A percentile compares a stretch with the other conserved stretches of the same genome.
phyloP scores from a whole-genome alignment of 92 coral and sea anemone species.

The Plumapathes pennacea region DNA sequence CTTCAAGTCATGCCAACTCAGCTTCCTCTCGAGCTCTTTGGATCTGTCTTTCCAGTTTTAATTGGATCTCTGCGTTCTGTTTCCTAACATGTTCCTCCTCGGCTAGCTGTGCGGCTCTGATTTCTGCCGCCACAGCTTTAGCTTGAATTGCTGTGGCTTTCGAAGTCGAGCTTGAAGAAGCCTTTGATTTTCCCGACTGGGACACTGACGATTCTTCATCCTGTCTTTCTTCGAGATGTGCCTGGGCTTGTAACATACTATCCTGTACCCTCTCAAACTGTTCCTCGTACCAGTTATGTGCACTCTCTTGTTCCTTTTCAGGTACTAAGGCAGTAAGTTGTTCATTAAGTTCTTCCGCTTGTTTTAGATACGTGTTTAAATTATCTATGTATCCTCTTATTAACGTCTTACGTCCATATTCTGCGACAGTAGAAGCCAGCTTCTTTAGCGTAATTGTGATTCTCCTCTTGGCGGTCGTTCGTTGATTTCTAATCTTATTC shows the following conservation, averaged over 20 bases:
- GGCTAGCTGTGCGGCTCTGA: conserved; percentile 26
- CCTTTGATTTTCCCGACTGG: background rate
- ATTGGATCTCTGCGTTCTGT: conserved; percentile 6
- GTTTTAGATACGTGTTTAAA: conserved; percentile 10
- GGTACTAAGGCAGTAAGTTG: conserved; percentile 1
- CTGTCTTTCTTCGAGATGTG: conserved; percentile 8
- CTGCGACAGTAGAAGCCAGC: background rate
- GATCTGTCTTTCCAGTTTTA: conserved; percentile 7
- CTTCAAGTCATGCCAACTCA: conserved; percentile 9
- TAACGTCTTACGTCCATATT: conserved; percentile 20
- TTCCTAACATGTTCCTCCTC: conserved; percentile 15
- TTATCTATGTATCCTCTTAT: conserved; percentile 22
- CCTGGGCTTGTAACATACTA: conserved; percentile 12
- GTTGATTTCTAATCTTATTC: background rate
- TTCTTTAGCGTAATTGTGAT: conserved; percentile 16
- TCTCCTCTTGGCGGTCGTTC: conserved; percentile 4
- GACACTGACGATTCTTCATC: conserved; percentile 10
- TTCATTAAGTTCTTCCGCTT: conserved; percentile 26
- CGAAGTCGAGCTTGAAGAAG: background rate
- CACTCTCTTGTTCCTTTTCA: conserved; percentile 31
- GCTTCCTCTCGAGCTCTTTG: conserved; percentile 10
- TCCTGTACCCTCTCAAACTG: conserved; percentile 23
- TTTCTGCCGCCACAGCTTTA: conserved; percentile 22
- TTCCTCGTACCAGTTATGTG: conserved; percentile 23
- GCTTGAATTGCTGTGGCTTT: conserved; percentile 14